phyloP scores from a whole-genome alignment of 2,797 vertebrate species.

The Karalla daura region DNA sequence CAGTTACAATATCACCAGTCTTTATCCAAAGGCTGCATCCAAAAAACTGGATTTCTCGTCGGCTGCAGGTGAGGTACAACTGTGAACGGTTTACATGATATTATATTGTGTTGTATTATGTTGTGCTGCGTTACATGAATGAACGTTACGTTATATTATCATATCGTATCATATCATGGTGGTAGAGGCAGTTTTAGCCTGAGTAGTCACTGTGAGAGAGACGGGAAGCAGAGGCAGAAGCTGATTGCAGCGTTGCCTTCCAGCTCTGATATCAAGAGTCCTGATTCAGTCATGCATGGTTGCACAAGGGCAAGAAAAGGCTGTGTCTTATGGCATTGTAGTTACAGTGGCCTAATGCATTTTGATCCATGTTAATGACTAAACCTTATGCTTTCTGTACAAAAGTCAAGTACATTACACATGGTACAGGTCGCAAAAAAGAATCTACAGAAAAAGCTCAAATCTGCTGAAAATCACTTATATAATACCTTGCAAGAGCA shows the following conservation, averaged over 20 bases:
- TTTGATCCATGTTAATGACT: slow-evolving; percentile 48
- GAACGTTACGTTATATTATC: too few species aligned
- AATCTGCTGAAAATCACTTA: slow-evolving; percentile 17
- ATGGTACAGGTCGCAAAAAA: slow-evolving; percentile 15
- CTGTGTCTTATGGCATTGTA: slow-evolving; percentile 55
- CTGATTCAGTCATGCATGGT: slow-evolving; percentile 37
- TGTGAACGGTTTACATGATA: too few species aligned
- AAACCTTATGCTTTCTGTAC: slow-evolving; percentile 24
- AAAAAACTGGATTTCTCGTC: too few species aligned
- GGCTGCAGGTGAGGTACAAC: too few species aligned
- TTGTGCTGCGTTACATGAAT: too few species aligned
- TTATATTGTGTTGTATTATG: too few species aligned
- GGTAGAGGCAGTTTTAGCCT: background rate
- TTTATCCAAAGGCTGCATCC: too few species aligned
- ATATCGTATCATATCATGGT: too few species aligned
- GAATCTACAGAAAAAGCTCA: slow-evolving; percentile 13
- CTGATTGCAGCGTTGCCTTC: slow-evolving; percentile 14
- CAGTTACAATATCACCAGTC: too few species aligned
- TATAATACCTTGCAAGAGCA: slow-evolving; percentile 2
- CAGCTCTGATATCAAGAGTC: slow-evolving; percentile 14
- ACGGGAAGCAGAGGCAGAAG: slow-evolving; percentile 1
- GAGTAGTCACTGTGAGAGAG: background rate
- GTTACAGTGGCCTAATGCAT: slow-evolving; percentile 35
- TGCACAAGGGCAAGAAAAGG: slow-evolving; percentile 61
- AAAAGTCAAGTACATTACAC: slow-evolving; percentile 57